A percentile compares a stretch with the other conserved stretches of the same genome.
Evolutionary conservation across 2,113 vertebrate genomes (phyloP).

Genomic region (Chionodraco myersi): DNA sequence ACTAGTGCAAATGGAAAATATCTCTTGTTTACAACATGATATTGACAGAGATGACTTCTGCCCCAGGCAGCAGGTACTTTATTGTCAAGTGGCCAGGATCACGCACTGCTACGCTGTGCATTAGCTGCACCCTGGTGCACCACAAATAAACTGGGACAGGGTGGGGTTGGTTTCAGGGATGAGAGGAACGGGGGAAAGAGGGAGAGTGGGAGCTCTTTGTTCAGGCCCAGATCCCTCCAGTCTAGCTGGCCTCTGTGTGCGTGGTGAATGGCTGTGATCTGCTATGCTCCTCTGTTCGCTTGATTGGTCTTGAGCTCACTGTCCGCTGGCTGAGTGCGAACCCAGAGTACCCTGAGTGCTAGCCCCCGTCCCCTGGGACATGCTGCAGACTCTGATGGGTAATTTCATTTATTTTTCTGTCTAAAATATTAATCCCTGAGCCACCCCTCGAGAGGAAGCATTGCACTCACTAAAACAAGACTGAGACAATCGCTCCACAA

Average conservation of each 20-base stretch:
- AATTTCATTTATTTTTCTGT: slow-evolving; percentile 85
- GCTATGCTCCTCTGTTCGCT: slow-evolving; percentile 71
- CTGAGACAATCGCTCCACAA: slow-evolving; percentile 78
- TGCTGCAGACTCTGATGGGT: slow-evolving; percentile 80
- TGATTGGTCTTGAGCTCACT: slow-evolving; percentile 79
- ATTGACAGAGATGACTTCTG: slow-evolving; percentile 67
- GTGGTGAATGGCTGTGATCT: slow-evolving; percentile 67
- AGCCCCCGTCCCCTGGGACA: slow-evolving; percentile 71
- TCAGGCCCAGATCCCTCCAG: slow-evolving; percentile 67
- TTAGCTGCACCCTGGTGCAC: slow-evolving; percentile 66
- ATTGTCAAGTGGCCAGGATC: slow-evolving; percentile 56
- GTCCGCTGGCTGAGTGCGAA: slow-evolving; percentile 77
- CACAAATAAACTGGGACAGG: slow-evolving; percentile 67
- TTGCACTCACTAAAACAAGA: slow-evolving; percentile 81
- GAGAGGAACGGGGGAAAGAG: slow-evolving; percentile 43
- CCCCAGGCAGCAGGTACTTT: slow-evolving; percentile 73
- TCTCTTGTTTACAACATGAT: slow-evolving; percentile 71
- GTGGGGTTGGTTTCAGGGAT: slow-evolving; percentile 64
- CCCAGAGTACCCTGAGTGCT: slow-evolving; percentile 80
- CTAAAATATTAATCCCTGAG: slow-evolving; percentile 84
- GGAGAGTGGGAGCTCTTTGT: slow-evolving; percentile 74
- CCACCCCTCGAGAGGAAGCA: slow-evolving; percentile 78
- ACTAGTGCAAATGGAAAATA: slow-evolving; percentile 59
- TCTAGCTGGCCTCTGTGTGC: slow-evolving; percentile 55
- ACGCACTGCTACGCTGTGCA: slow-evolving; percentile 38